Evolutionary conservation across 2,888 invertebrate genomes (phyloP).

Genomic region (Cosmopolites sordidus): DNA sequence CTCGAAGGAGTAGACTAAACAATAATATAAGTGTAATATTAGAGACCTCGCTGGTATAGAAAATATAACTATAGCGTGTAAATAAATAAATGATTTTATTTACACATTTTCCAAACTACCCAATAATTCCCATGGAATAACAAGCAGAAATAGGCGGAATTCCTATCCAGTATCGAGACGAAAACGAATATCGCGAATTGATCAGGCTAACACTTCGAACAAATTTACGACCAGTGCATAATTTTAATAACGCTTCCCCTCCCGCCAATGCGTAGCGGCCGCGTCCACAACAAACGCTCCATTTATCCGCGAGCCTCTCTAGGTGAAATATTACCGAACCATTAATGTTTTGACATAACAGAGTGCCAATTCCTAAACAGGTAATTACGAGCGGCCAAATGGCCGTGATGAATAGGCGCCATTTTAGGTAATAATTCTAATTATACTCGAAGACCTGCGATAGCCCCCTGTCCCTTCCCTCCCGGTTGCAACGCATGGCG

Average conservation of each 20-base stretch:
- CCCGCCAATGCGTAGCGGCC: neutral
- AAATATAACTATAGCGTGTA: too few species aligned
- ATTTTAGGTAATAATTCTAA: slow-evolving; percentile 29
- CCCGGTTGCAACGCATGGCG: slow-evolving; percentile 25
- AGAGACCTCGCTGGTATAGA: too few species aligned
- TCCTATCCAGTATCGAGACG: too few species aligned
- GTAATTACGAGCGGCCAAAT: slow-evolving; percentile 23
- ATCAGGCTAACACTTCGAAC: too few species aligned
- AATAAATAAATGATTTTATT: too few species aligned
- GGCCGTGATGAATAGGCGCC: slow-evolving; percentile 25
- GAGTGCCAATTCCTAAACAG: slow-evolving; percentile 27
- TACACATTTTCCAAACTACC: too few species aligned
- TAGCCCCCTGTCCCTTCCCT: slow-evolving; percentile 3
- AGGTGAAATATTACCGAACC: slow-evolving; percentile 20
- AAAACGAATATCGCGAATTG: too few species aligned
- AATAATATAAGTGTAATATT: too few species aligned
- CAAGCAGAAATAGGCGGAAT: too few species aligned
- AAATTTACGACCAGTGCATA: neutral
- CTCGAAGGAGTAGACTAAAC: too few species aligned
- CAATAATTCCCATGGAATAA: too few species aligned
- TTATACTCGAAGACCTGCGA: slow-evolving; percentile 19
- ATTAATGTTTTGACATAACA: slow-evolving; percentile 22
- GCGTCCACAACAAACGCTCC: neutral
- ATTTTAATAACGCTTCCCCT: neutral
- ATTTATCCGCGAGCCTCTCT: neutral